Percentiles rank a stretch among this genome's conserved stretches.
These are phyloP conservation scores for Trichomalopsis sarcophagae DNA, from an alignment of 1,140 invertebrate genomes.

Conservation along the genomic window DNA sequence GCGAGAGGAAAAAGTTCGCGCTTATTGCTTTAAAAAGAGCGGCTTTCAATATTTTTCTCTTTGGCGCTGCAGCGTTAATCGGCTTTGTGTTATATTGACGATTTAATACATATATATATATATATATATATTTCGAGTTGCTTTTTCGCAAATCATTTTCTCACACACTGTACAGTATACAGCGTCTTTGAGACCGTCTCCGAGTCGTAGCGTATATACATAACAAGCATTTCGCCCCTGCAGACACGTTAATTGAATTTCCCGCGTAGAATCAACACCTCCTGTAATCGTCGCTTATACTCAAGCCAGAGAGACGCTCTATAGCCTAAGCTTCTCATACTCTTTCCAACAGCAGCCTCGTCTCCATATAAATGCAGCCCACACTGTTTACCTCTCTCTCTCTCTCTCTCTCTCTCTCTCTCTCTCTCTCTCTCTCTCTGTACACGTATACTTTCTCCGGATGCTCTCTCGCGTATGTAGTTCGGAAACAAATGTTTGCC, in stretches of 20 bases:
- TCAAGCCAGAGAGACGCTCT: neutral
- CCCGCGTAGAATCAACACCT: neutral
- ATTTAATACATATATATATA: too few species aligned
- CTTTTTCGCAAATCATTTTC: too few species aligned
- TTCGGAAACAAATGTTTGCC: conserved; percentile 40
- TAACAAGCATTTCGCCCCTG: too few species aligned
- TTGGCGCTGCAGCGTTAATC: too few species aligned
- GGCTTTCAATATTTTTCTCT: neutral
- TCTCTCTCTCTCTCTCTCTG: too few species aligned
- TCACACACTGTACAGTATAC: too few species aligned
- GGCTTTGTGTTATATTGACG: too few species aligned
- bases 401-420: too few species aligned
- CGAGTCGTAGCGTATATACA: too few species aligned
- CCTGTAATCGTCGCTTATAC: neutral
- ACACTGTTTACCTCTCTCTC: neutral
- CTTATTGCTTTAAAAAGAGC: neutral
- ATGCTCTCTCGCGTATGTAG: neutral
- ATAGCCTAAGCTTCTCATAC: neutral
- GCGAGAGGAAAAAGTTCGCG: neutral
- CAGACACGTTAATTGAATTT: neutral
- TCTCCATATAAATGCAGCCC: neutral
- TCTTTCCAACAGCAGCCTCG: neutral
- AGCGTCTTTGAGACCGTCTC: too few species aligned
- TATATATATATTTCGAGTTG: too few species aligned
- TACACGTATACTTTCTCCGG: neutral